Conservation (phyloP, 2,113 vertebrate species). For the Gorilla gorilla region DNA sequence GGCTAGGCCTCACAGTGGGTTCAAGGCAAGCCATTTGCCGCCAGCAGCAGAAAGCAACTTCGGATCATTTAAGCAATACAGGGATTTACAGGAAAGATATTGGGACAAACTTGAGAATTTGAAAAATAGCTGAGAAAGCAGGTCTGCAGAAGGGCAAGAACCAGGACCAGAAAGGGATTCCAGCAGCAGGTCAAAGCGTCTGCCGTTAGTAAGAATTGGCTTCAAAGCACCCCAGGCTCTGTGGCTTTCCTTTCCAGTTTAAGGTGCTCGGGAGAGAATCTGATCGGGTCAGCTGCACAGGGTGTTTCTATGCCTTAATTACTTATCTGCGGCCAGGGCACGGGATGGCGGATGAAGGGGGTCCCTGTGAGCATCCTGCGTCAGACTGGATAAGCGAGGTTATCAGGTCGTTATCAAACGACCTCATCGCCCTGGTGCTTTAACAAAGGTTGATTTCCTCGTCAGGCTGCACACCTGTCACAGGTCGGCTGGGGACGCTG, state of each 20-base stretch:
- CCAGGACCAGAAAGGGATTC: rapidly evolving
- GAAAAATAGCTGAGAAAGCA: not conserved
- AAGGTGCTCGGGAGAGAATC: not conserved
- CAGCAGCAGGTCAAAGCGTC: rapidly evolving
- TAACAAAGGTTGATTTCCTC: not conserved
- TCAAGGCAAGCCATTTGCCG: not conserved
- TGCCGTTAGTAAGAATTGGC: not conserved
- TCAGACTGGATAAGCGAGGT: rapidly evolving
- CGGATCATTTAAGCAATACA: not conserved
- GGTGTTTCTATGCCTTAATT: not conserved
- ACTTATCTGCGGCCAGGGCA: not conserved
- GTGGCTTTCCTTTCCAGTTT: not conserved
- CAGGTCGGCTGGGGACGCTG: not conserved
- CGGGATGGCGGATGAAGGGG: rapidly evolving
- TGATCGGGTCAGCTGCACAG: rapidly evolving
- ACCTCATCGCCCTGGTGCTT: too few species aligned
- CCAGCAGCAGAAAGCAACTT: not conserved
- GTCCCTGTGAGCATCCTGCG: rapidly evolving
- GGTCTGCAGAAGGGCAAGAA: not conserved
- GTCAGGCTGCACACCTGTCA: rapidly evolving
- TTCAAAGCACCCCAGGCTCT: not conserved
- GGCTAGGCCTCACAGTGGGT: not conserved
- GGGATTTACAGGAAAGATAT: not conserved
- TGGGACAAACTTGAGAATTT: not conserved
- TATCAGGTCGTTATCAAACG: rapidly evolving